These are phyloP conservation scores for Ecliptopera silaceata DNA, from an alignment of 2,888 invertebrate genomes.

Conservation along the genomic window DNA sequence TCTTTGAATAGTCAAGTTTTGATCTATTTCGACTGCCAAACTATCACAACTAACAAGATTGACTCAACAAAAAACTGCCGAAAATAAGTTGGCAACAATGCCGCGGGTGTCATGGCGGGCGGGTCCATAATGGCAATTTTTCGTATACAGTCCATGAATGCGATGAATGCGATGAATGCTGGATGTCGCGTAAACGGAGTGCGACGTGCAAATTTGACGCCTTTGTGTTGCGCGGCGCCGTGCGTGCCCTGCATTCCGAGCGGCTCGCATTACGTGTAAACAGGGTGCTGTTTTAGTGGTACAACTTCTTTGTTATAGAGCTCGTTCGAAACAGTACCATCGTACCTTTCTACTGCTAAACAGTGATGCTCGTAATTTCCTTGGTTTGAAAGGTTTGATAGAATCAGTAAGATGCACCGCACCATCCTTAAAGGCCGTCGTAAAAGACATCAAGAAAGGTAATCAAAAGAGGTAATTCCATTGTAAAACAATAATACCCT, in stretches of 20 bases:
- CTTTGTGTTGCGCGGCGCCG: slow-evolving; percentile 68
- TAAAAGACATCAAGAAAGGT: too few species aligned
- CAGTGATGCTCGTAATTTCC: too few species aligned
- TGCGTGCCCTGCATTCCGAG: slow-evolving; percentile 70
- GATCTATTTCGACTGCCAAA: slow-evolving; percentile 3
- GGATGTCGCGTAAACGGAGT: slow-evolving; percentile 77
- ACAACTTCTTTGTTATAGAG: too few species aligned
- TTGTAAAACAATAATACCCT: too few species aligned
- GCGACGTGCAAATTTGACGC: slow-evolving; percentile 81
- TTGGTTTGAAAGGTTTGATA: too few species aligned
- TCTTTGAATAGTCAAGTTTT: neutral
- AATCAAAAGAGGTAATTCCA: too few species aligned
- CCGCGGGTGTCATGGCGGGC: slow-evolving; percentile 62
- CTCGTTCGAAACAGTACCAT: too few species aligned
- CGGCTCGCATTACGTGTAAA: slow-evolving; percentile 17
- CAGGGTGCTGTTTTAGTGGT: too few species aligned
- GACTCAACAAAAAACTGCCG: slow-evolving; percentile 23
- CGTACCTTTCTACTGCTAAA: too few species aligned
- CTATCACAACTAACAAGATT: slow-evolving; percentile 20
- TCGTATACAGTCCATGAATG: slow-evolving; percentile 71
- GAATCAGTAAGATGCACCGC: too few species aligned
- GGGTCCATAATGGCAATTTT: slow-evolving; percentile 77
- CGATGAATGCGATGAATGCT: slow-evolving; percentile 77
- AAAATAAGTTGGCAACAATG: slow-evolving; percentile 37
- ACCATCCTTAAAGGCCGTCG: too few species aligned